These are phyloP conservation scores for Drosophila chauvacae DNA, from an alignment of 1,140 invertebrate genomes.

Conservation along the genomic window DNA sequence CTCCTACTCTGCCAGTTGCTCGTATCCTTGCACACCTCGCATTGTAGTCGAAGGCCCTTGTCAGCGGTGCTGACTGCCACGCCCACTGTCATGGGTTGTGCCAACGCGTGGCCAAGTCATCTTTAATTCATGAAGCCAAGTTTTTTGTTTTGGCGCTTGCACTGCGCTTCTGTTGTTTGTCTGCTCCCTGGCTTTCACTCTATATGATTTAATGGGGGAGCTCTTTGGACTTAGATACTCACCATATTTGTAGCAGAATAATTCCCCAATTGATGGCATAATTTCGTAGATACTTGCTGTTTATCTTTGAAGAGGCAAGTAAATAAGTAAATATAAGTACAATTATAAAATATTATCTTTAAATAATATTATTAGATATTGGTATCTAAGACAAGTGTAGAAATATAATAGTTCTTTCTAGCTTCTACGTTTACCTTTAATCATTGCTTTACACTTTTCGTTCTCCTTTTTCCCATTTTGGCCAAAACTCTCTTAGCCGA, in stretches of 20 bases:
- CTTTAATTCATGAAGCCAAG: slow-evolving; percentile 73
- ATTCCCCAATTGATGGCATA: neutral
- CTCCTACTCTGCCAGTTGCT: slow-evolving; percentile 27
- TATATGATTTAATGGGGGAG: slow-evolving; percentile 30
- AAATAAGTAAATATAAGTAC: neutral
- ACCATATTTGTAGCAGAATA: slow-evolving; percentile 25
- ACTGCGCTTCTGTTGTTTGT: slow-evolving; percentile 29
- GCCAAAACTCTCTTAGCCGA: neutral
- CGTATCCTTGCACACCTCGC: slow-evolving; percentile 38
- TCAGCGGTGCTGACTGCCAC: slow-evolving; percentile 36
- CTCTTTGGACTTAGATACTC: neutral
- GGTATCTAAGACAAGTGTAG: neutral
- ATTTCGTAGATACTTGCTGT: neutral
- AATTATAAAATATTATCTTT: neutral
- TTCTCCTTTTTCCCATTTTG: neutral
- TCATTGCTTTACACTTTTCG: slow-evolving; percentile 6
- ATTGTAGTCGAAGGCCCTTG: slow-evolving; percentile 51
- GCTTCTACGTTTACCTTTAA: too few species aligned
- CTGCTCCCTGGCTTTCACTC: slow-evolving; percentile 1
- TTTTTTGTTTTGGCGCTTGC: slow-evolving; percentile 49
- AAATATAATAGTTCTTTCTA: neutral
- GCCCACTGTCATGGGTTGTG: slow-evolving; percentile 41
- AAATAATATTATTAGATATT: neutral
- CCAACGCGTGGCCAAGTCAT: slow-evolving; percentile 57
- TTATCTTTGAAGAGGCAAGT: neutral